Evolutionary conservation across 2,113 vertebrate genomes (phyloP).

Genomic region (Dasyurus viverrinus): DNA sequence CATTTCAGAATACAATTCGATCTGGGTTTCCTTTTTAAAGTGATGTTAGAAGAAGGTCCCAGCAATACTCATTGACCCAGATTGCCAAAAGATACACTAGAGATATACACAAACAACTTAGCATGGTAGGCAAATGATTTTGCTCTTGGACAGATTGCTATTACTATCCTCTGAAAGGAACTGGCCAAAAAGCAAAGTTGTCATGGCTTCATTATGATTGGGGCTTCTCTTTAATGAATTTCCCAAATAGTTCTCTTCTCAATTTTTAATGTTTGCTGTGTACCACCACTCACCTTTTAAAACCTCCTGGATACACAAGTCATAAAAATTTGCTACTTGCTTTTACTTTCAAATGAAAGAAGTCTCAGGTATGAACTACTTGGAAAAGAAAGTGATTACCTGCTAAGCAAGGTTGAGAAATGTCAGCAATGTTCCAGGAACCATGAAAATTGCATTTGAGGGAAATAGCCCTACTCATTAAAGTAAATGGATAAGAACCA

Average conservation of each 20-base stretch:
- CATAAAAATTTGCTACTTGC: conserved; percentile 50
- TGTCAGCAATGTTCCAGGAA: not conserved
- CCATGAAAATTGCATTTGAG: conserved; percentile 42
- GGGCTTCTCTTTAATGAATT: conserved; percentile 59
- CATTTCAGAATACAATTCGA: conserved; percentile 70
- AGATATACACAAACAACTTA: conserved; percentile 19
- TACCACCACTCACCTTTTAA: not conserved
- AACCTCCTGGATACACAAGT: not conserved
- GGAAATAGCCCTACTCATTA: conserved; percentile 11
- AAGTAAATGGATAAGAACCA: conserved; percentile 42
- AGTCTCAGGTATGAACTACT: conserved; percentile 33
- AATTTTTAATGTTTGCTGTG: not conserved
- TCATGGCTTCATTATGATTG: conserved; percentile 31
- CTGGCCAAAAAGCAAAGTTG: conserved; percentile 55
- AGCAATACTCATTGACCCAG: conserved; percentile 46
- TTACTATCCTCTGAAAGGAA: conserved; percentile 65
- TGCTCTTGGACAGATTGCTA: conserved; percentile 35
- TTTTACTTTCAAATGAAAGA: conserved; percentile 35
- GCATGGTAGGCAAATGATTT: conserved; percentile 58
- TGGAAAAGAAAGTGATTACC: conserved; percentile 30
- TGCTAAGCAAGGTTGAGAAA: conserved; percentile 40
- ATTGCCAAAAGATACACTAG: conserved; percentile 39
- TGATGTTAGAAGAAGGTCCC: not conserved
- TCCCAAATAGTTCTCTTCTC: conserved; percentile 64
- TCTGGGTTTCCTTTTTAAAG: conserved; percentile 68